Evolutionary conservation across 2,888 invertebrate genomes (phyloP).

Genomic region (Drosophila phalerata): DNA sequence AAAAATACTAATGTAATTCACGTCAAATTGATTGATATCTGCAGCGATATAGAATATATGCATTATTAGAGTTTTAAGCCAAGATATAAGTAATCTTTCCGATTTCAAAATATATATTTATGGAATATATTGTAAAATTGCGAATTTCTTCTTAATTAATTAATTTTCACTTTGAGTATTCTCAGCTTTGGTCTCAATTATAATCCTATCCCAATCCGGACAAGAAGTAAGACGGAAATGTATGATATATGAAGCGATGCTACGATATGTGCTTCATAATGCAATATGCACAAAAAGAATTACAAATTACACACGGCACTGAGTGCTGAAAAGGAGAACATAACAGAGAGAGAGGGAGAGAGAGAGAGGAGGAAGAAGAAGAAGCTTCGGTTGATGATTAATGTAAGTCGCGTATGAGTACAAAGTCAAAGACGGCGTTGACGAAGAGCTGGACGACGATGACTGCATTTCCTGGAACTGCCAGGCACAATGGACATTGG

Average conservation of each 20-base stretch:
- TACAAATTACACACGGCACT: conserved; percentile 68
- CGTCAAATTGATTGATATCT: too few relatives aligned
- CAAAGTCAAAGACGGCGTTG: conserved; percentile 53
- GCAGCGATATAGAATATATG: too few relatives aligned
- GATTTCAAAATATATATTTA: too few relatives aligned
- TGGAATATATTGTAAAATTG: too few relatives aligned
- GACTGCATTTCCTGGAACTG: conserved; percentile 73
- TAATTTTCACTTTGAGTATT: not conserved
- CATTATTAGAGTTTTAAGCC: too few relatives aligned
- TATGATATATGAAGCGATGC: conserved; percentile 44
- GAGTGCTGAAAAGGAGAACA: conserved; percentile 3
- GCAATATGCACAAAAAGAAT: conserved; percentile 62
- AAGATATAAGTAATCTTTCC: too few relatives aligned
- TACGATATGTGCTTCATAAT: conserved; percentile 40
- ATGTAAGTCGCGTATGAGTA: conserved; percentile 76
- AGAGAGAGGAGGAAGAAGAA: not conserved
- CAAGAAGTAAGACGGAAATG: not conserved
- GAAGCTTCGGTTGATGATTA: conserved; percentile 69
- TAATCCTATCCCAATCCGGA: not conserved
- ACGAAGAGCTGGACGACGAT: conserved; percentile 51
- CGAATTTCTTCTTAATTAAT: not conserved
- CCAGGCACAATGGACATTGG: conserved; percentile 66
- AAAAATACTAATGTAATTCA: too few relatives aligned
- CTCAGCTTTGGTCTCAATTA: not conserved
- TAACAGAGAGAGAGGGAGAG: not conserved